A percentile compares a stretch with the other conserved stretches of the same genome.
These are phyloP conservation scores for Chelonus insularis DNA, from an alignment of 1,140 invertebrate species.

Conservation along the genomic window DNA sequence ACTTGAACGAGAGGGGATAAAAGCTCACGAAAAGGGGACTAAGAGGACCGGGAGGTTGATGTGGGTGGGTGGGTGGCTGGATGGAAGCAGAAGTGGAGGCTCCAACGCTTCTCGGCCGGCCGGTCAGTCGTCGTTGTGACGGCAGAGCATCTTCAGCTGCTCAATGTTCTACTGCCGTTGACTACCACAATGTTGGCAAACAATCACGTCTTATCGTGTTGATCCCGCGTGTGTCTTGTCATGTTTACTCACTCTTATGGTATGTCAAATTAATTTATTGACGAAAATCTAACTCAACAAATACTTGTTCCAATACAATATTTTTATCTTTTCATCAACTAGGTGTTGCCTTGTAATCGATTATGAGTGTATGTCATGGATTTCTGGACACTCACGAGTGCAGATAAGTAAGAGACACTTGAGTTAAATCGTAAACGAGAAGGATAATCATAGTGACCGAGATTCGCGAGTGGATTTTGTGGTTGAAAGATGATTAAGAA, in stretches of 20 bases:
- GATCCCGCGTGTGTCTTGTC: too few species aligned
- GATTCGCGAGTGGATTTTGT: slow-evolving; percentile 11
- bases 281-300: too few species aligned
- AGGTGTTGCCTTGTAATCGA: slow-evolving; percentile 4
- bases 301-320: too few species aligned
- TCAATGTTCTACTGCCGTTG: background rate
- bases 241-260: too few species aligned
- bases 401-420: background rate
- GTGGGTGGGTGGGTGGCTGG: slow-evolving; percentile 7
- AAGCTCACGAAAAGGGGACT: slow-evolving; percentile 7
- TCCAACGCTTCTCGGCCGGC: background rate
- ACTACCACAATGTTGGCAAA: background rate
- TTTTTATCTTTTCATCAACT: background rate
- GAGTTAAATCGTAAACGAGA: slow-evolving; percentile 13
- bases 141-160: background rate
- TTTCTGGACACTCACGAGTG: slow-evolving; percentile 2
- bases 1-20: slow-evolving; percentile 6
- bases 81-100: background rate
- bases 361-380: slow-evolving; percentile 19
- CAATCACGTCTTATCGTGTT: background rate
- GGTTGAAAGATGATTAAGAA: background rate
- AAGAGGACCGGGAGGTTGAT: slow-evolving; percentile 4
- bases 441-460: slow-evolving; percentile 18
- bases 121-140: slow-evolving; percentile 20
- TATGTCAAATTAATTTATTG: too few species aligned